Evolutionary conservation across 53 echinoderm and acorn worm genomes (phyloP), one percentile per base, ranked within the genome.

Genomic region (Actinopyga echinites): DNA sequence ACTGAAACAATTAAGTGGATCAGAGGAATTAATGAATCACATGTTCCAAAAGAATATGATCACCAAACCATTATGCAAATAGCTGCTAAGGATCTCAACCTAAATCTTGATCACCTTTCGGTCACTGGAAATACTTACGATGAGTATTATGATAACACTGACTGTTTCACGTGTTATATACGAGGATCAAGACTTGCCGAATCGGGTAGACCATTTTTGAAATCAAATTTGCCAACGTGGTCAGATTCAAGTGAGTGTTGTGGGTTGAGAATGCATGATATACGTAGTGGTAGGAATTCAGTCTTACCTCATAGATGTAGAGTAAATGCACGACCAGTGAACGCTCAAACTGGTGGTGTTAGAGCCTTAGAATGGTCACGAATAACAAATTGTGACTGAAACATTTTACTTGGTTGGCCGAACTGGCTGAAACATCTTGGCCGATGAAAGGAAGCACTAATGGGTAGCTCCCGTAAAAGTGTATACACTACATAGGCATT

Each of bases 201-300:
- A 26, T 57, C 55, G 0, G 38, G 33, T 2, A 29, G 12, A 7
- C 23, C 38, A 0, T 30, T 19, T 31, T 21, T 31, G 8, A 29
- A 31, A 7, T 26, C 19, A 22, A 79, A 58, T 30, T 31, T 90
- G 23, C 87, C 83, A 52, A 86, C 56, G 49, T 87, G 82, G 78
- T 32, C 28, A 12, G 91, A 90, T 38, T 79, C 68, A 15, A 78
- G 33, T 45, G 65, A 79, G n/a, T 78, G 74, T 57, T 66, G 87
- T 20, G 90, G 90, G 3, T 34, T 93, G 49, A 28, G 15, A 57
- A 87, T 93, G 84, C 84, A 90, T 29, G 79, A 93, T 83, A 90
- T 93, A 37, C 57, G 84, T 57, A 83, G 80, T 21, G 90, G 69
- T 8, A 61, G 69, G 30, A 93, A 93, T 57, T 79, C 52, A 22